Evolutionary conservation across 1,140 invertebrate species (phyloP), one percentile per base, ranked within the genome.

Genomic region (Teleogryllus occipitalis): DNA sequence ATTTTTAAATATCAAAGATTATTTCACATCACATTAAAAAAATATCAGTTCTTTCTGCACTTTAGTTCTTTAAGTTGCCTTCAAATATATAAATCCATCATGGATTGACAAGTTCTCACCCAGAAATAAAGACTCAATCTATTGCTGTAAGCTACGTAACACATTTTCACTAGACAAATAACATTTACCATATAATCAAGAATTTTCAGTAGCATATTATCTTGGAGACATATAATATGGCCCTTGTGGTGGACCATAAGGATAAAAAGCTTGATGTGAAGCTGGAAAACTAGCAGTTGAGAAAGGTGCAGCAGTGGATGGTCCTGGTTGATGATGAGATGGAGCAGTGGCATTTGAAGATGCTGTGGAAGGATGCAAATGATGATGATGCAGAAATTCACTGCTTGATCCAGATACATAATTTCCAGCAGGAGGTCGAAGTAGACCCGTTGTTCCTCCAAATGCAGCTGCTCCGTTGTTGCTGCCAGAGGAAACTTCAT

Each of bases 211-310:
- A 3, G n/a, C n/a, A 39, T 8, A 14, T 80, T 78, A 81, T 74
- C 80, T 74, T 0, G 80, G 80, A 5, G 80, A 79, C 80, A 81
- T 81, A 49, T 81, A 81, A 73, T 81, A 81, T 1, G 80, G 73
- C 0, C 77, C 73, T 73, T 81, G 80, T 10, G 77, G 80, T 0
- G 77, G 78, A 21, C 80, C 80, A 27, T 81, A 81, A 18, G 80
- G 80, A 47, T 81, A 81, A 73, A 81, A 81, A 18, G 80, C 80
- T 47, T 81, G 80, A n/a, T 77, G 80, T 0, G 76, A 39, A 6
- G 73, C 46, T 3, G 76, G 76, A 39, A 80, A 80, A 21, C 80
- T 78, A 6, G 75, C n/a, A 54, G 75, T 21, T 39, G 74, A 22
- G 49, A 80, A 80, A 21, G 65, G 78, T 27, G 49, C 47, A 5